A percentile compares a stretch with the other conserved stretches of the same genome.
phyloP scores from a whole-genome alignment of 1,140 invertebrate species.

The Lethocerus indicus region DNA sequence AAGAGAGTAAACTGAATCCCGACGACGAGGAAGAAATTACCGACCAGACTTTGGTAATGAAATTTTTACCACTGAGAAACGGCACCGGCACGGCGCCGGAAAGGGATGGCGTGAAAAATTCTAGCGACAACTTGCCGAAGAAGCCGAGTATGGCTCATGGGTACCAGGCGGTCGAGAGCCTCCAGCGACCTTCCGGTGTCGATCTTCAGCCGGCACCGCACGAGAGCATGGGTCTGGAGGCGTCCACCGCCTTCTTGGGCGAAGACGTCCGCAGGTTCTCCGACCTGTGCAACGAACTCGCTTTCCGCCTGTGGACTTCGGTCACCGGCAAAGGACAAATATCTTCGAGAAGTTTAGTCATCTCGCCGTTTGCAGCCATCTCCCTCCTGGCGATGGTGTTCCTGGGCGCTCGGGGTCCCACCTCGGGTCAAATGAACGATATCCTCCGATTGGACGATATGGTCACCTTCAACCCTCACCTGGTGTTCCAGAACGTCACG shows the following conservation, averaged over 20 bases:
- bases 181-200: conserved; percentile 21
- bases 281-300: conserved; percentile 65
- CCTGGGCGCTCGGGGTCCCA: conserved; percentile 67
- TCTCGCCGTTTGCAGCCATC: conserved; percentile 70
- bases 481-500: conserved; percentile 66
- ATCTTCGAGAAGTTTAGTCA: conserved; percentile 52
- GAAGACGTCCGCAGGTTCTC: conserved; percentile 49
- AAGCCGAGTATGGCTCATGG: conserved; percentile 6
- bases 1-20: conserved; percentile 16
- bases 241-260: conserved; percentile 46
- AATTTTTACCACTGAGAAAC: conserved; percentile 1
- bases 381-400: conserved; percentile 76
- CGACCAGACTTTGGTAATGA: neutral
- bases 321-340: conserved; percentile 49
- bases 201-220: conserved; percentile 36
- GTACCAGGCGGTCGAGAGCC: neutral
- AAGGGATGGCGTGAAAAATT: neutral
- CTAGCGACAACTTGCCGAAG: conserved; percentile 6
- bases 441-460: conserved; percentile 69
- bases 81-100: neutral
- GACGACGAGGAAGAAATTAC: too few relatives aligned
- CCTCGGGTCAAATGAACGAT: conserved; percentile 77
- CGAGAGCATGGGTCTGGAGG: conserved; percentile 52
- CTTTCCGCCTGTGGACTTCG: conserved; percentile 59
- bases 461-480: conserved; percentile 72